A percentile compares a stretch with the other conserved stretches of the same genome.
These are phyloP conservation scores for Acleris holmiana DNA, from an alignment of 2,888 invertebrate genomes.

Conservation along the genomic window DNA sequence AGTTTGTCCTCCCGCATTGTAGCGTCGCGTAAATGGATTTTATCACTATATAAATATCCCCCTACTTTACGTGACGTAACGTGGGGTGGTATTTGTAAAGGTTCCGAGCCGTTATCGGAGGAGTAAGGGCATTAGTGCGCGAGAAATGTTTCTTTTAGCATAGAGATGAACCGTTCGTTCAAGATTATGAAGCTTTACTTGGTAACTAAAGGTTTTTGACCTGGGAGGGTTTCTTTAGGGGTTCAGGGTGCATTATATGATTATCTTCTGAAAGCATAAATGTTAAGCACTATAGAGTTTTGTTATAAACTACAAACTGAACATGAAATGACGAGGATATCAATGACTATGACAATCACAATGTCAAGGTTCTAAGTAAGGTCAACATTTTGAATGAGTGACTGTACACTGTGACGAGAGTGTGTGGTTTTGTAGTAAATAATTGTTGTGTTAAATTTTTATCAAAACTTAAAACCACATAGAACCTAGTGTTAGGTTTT, in stretches of 20 bases:
- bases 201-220: neutral
- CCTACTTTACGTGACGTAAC: constrained; percentile 36
- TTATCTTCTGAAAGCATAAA: no score
- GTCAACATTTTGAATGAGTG: no score
- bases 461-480: no score
- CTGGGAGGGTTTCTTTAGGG: neutral
- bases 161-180: constrained; percentile 1
- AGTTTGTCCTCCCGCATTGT: constrained; percentile 78
- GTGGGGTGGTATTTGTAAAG: constrained; percentile 16
- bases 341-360: no score
- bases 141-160: constrained; percentile 1
- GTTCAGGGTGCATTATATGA: neutral
- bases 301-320: no score
- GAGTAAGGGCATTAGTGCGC: constrained; percentile 3
- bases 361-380: no score
- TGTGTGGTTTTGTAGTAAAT: no score
- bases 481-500: no score
- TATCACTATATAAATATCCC: constrained; percentile 72
- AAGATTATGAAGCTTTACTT: constrained; percentile 2
- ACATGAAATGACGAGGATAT: no score
- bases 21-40: constrained; percentile 79
- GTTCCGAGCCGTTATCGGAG: constrained; percentile 11
- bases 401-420: no score
- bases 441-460: no score
- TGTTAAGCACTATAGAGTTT: no score